Evolutionary conservation across 2,888 invertebrate species (phyloP), one percentile per base, ranked within the genome.

Genomic region (Cerastis leucographa): DNA sequence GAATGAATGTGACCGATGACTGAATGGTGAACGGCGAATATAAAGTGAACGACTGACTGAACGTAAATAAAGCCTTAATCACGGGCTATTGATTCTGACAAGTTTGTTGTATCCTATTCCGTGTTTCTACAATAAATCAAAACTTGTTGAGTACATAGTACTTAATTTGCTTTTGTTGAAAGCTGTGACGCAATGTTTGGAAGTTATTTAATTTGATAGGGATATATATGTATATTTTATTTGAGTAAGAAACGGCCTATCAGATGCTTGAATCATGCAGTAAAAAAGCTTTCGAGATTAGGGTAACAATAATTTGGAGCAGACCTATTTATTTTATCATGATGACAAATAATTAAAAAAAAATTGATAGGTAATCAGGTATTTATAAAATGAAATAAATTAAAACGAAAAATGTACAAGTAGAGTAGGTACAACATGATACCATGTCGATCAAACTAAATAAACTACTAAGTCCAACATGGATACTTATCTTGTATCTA

Each of bases 161-260:
- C 76, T 82, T 80, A 56, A 82, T 71, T 71, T 59, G 35, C 49
- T 64, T 76, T 76, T 74, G 66, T 72, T 54, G 54, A 65, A 72
- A 67, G 46, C 61, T 59, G 6, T 42, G 54, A 29, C 61, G 64
- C 29, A 46, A 66, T 29, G 19, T 62, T 62, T 49, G 14, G 44
- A 42, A 6, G 25, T 42, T 67, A 56, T 64, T 67, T 29, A 68
- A 67, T 49, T n/a, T 35, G 35, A 35, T 74, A 29, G 8, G 62
- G 17, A 66, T 67, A 56, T 44, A 12, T 46, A 14, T 19, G 1
- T 40, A 42, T 42, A 19, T 65, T 77, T 78, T n/a, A 67, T 7
- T 56, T 59, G 12, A 35, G 25, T 54, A 51, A 42, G 9, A 11
- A 29, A 29, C 22, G 3, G 25, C 17, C 12, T 42, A 22, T n/a